Base-by-base conservation (phyloP, 2,888 invertebrate species). In the Hyposoter didymator region DNA sequence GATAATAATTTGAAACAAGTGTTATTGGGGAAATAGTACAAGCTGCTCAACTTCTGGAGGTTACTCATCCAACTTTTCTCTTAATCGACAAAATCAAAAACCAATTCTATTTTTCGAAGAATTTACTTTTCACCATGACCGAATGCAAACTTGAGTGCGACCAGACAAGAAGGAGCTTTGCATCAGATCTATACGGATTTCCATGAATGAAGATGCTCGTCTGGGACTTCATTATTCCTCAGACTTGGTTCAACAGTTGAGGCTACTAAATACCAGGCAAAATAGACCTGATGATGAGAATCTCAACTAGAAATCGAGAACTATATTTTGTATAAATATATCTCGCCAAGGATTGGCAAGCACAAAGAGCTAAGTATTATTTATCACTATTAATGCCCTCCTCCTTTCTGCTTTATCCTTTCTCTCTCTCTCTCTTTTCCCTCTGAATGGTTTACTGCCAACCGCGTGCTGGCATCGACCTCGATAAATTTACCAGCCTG, bases 401-500 rank as follows among this genome's bases (percentile, higher is more conserved):
- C 55, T 80, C 39, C 67, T 22, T 76, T 75, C 74, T 52, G 28
- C 28, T 12, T 39, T 35, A 45, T 17, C 19, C 32, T 28, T 49
- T 45, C 62, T 59, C 64, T 64, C 55, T 69, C 45, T 52, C 43
- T 73, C 39, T 47, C 35, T 47, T 62, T 43, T 59, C 47, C 64
- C 62, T 28, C 22, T 19, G 59, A 72, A 80, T 80, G 59, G 73
- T 85, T 85, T 73, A 82, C 79, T 75, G 72, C 64, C 74, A 64
- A 70, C 81, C 74, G 78, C 78, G 43, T 73, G 73, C 78, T 79
- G 70, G 82, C 75, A 69, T 72, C 85, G 85, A 85, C 82, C 85
- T 83, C 83, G 76, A 78, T 85, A 84, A 87, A 85, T 88, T 87
- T 79, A 80, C 70, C 43, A 78, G 78, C 35, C 72, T 52, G 72